These are phyloP conservation scores for Neotragus moschatus DNA, from an alignment of 2,113 vertebrate species.

Conservation along the genomic window DNA sequence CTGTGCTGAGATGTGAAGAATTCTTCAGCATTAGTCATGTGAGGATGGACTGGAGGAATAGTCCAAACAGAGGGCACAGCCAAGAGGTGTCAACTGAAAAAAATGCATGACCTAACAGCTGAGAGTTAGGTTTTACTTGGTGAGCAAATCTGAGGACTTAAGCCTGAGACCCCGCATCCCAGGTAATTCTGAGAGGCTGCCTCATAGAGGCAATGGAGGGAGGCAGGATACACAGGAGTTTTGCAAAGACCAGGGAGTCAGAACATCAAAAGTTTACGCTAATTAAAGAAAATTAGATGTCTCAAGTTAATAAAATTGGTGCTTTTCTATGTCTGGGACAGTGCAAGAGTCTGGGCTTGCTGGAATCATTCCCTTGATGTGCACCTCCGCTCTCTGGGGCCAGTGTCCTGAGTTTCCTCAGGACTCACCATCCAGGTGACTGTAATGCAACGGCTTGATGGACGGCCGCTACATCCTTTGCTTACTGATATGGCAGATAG, in stretches of 20 bases:
- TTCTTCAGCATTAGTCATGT: background rate
- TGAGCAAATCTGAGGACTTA: background rate
- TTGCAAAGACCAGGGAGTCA: background rate
- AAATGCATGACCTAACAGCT: background rate
- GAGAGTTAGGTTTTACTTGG: background rate
- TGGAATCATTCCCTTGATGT: background rate
- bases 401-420: background rate
- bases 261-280: background rate
- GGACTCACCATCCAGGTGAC: background rate
- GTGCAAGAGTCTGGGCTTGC: background rate
- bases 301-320: background rate
- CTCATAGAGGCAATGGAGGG: background rate
- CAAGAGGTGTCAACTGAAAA: background rate
- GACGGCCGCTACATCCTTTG: background rate
- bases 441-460: background rate
- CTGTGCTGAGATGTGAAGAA: background rate
- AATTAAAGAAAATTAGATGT: background rate
- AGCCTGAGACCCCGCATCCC: background rate
- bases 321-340: background rate
- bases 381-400: background rate
- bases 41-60: background rate
- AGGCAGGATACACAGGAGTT: background rate
- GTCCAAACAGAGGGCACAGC: background rate
- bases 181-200: background rate
- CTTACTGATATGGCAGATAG: background rate